Base-by-base conservation (phyloP, 2,888 invertebrate species). In the Malthinus seriepunctatus region DNA sequence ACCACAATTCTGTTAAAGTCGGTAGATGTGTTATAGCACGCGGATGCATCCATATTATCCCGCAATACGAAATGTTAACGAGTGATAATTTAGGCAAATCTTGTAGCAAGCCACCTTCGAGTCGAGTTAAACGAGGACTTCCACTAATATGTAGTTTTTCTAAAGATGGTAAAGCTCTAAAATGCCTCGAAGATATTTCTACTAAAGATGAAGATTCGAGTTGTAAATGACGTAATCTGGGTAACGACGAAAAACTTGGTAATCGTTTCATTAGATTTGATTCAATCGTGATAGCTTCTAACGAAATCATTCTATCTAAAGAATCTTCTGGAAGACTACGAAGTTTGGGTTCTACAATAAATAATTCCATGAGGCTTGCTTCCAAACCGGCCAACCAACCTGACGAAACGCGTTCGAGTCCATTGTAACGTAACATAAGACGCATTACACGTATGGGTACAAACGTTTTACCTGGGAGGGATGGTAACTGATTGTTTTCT, bases 401-500 rank as follows among this genome's bases (percentile, higher is more conserved):
- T 42, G 87, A 86, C 0, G 93, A 90, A 10, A 93, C 84, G 50
- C 92, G 83, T 74, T 94, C 92, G 10, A 94, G 77, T 35, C 89
- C 88, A 76, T 93, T 94, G 72, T 93, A 88, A 1, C 93, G 84
- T 55, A 94, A 77, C 91, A 94, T 93, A 34, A 94, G 76, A 32
- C 94, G 83, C 33, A 89, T 80, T 23, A 93, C 88, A 75, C 88
- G 87, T 48, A 93, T 79, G 64, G 88, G 86, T 56, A 89, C 86
- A 73, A 93, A 93, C 55, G 90, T 85, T 65, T 89, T 86, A 5
- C 92, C 93, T 0, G 93, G 92, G n/a, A 94, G 72, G 0, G 93
- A 89, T 8, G 93, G 92, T 45, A 94, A 79, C 71, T 90, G 89
- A 76, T 93, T 94, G 72, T 92, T 93, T 79, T 94, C 94, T 67